Evolutionary conservation across 2,797 vertebrate genomes (phyloP).

Genomic region (Thamnophis elegans): DNA sequence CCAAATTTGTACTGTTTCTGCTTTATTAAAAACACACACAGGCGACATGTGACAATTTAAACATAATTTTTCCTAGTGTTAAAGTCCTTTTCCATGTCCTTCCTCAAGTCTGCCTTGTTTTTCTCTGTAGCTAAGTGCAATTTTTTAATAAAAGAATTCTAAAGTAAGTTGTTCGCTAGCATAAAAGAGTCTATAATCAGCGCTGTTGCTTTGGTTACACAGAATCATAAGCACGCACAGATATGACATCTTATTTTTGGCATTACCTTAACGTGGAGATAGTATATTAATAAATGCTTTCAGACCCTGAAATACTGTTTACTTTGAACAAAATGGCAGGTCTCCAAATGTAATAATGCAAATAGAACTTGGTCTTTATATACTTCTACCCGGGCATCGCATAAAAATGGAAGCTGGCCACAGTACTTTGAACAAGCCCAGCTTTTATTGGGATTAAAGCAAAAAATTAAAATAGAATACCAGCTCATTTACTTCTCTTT

Average conservation of each 20-base stretch:
- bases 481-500: not conserved
- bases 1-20: not conserved
- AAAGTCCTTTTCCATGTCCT: not conserved
- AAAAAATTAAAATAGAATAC: not conserved
- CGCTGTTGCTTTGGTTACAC: constrained; percentile 68
- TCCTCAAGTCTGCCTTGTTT: not conserved
- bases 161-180: not conserved
- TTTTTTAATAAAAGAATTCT: not conserved
- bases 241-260: constrained; percentile 64
- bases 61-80: not conserved
- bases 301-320: not conserved
- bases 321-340: not conserved
- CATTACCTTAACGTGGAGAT: constrained; percentile 42
- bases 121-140: not conserved
- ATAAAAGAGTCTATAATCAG: constrained; percentile 25
- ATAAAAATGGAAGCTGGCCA: not conserved
- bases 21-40: not conserved
- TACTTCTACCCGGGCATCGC: not conserved
- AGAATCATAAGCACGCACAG: constrained; percentile 30
- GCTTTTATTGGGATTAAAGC: not conserved
- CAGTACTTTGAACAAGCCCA: not conserved
- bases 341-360: not conserved
- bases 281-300: constrained; percentile 31
- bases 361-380: not conserved
- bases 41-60: not conserved